Evolutionary conservation across 2,797 vertebrate genomes (phyloP).

Genomic region (Iguana delicatissima): DNA sequence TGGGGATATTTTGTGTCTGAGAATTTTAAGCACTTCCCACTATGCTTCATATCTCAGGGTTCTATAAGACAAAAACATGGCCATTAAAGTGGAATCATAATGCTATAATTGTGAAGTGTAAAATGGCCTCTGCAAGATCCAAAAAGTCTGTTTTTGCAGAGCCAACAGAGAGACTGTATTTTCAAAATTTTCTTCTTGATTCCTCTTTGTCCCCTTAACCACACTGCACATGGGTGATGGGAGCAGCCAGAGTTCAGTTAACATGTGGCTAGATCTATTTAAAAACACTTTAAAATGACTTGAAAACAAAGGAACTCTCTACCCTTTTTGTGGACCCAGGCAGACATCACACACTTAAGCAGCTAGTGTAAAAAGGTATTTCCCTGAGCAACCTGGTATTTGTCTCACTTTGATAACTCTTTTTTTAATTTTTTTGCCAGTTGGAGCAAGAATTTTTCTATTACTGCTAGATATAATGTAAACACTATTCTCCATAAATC

Average conservation of each 20-base stretch:
- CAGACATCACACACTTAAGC: background rate
- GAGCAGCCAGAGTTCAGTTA: background rate
- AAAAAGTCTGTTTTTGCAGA: background rate
- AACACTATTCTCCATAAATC: background rate
- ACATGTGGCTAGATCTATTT: background rate
- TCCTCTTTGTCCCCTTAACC: background rate
- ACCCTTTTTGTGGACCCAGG: background rate
- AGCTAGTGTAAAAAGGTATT: background rate
- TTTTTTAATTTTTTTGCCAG: background rate
- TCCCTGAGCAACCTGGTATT: background rate
- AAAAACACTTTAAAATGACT: background rate
- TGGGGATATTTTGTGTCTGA: no score
- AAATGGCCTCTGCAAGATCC: background rate
- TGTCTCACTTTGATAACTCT: background rate
- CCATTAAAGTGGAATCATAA: no score
- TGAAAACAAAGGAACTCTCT: slow-evolving; percentile 5
- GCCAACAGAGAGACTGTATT: background rate
- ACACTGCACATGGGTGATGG: background rate
- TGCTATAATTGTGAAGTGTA: no score
- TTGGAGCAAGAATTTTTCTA: background rate
- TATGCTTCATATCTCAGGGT: no score
- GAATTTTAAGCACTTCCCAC: no score
- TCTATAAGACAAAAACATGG: no score
- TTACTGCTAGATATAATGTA: background rate
- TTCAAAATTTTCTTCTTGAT: background rate